Percentiles rank a stretch among this genome's conserved stretches.
Conservation (phyloP, 1,140 invertebrate species). For the Danaus melanippus region DNA sequence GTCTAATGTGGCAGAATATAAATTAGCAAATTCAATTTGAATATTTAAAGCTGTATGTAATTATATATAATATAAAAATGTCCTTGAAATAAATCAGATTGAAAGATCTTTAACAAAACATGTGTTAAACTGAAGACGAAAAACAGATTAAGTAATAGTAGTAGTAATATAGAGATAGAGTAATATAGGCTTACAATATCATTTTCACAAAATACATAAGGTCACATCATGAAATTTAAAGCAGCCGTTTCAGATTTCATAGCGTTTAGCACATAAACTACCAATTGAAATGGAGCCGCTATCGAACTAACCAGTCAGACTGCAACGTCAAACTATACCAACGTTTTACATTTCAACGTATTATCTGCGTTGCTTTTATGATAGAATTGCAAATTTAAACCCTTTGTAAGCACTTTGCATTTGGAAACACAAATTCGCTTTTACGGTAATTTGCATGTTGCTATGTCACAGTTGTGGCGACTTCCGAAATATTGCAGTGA, state of each 20-base stretch:
- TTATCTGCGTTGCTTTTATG: constrained; percentile 50
- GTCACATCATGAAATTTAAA: too few relatives aligned
- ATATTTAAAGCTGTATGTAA: too few relatives aligned
- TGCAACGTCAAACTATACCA: constrained; percentile 23
- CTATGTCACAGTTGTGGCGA: constrained; percentile 50
- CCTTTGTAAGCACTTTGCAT: constrained; percentile 64
- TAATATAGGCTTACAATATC: too few relatives aligned
- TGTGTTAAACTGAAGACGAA: too few relatives aligned
- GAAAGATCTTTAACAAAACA: too few relatives aligned
- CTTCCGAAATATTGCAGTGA: constrained; percentile 42
- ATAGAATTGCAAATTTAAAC: constrained; percentile 66
- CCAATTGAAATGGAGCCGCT: constrained; percentile 12
- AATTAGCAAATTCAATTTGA: constrained; percentile 6
- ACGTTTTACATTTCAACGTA: constrained; percentile 35
- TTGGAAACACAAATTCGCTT: constrained; percentile 67
- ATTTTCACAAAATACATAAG: too few relatives aligned
- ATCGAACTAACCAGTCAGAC: constrained; percentile 20
- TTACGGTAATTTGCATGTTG: constrained; percentile 65
- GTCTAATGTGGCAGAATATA: constrained; percentile 16
- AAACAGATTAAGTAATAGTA: constrained; percentile 1
- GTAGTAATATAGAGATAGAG: background rate
- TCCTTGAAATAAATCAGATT: too few relatives aligned
- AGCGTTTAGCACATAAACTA: background rate
- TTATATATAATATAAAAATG: too few relatives aligned
- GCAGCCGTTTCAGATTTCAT: too few relatives aligned